Percentiles rank a stretch among this genome's conserved stretches.
These are phyloP conservation scores for Pygoscelis adeliae DNA, from an alignment of 2,113 vertebrate species.

Conservation along the genomic window DNA sequence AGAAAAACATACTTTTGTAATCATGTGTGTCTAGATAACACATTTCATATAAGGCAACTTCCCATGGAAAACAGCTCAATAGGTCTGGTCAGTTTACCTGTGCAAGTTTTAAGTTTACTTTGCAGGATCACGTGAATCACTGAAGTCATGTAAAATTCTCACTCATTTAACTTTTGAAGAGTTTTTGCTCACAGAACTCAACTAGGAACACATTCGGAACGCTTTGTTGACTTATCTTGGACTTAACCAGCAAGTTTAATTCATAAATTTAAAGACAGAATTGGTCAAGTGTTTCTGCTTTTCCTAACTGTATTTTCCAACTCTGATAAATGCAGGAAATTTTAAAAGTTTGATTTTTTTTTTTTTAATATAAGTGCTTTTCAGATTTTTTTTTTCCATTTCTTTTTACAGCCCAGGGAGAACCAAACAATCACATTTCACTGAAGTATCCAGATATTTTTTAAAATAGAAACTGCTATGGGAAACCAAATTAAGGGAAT, in stretches of 20 bases:
- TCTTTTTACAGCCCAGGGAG: not conserved
- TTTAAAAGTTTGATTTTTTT: not conserved
- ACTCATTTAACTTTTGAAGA: not conserved
- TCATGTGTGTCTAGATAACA: not conserved
- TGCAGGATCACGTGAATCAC: not conserved
- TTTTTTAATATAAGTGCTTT: not conserved
- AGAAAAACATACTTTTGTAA: not conserved
- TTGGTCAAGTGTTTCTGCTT: not conserved
- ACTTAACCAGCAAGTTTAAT: not conserved
- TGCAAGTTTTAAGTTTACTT: not conserved
- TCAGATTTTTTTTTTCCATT: not conserved
- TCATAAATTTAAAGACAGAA: not conserved
- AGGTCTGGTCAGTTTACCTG: not conserved
- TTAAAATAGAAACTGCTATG: not conserved
- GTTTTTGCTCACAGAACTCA: not conserved
- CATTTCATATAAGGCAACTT: not conserved
- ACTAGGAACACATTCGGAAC: not conserved
- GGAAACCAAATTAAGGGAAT: not conserved
- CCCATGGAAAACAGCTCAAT: not conserved
- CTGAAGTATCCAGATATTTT: not conserved
- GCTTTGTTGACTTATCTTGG: not conserved
- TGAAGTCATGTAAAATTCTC: not conserved
- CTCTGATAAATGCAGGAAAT: not conserved
- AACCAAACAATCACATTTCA: not conserved
- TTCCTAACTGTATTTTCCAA: not conserved